Evolutionary conservation across 2,888 invertebrate genomes (phyloP), one percentile per base, ranked within the genome.

Genomic region (Flexamia atlantica): DNA sequence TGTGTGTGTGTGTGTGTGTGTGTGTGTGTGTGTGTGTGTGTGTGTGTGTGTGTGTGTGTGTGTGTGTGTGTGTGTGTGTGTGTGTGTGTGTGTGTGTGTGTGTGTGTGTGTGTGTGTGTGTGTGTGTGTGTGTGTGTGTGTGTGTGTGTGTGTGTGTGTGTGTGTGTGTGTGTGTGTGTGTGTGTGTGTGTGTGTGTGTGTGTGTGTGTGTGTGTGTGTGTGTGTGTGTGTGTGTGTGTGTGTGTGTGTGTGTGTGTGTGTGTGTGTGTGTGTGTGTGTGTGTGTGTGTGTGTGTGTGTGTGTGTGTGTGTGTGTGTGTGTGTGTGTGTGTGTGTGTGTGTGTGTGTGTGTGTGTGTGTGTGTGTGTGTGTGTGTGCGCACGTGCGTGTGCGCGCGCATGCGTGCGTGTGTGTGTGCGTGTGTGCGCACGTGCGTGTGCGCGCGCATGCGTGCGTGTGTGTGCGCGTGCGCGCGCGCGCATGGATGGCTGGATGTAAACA

Each of bases 151-250:
- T n/a, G n/a, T n/a, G n/a, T n/a, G n/a, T n/a, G n/a, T n/a, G n/a
- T n/a, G n/a, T n/a, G n/a, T n/a, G n/a, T n/a, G n/a, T n/a, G n/a
- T 9, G 36, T 36, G 36, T 36, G 36, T 9, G 36, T 36, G 36
- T 36, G 36, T 9, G 36, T 36, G 36, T 36, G 36, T 9, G 36
- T 36, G 36, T 36, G 36, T 9, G 36, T 36, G 36, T 36, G 36
- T 12, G 53, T 53, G 53, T 53, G 53, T 12, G 53, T 53, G 53
- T 53, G 53, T 12, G 53, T 53, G 53, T 53, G 53, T 12, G 53
- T 53, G 53, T 53, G 53, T 12, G 53, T 53, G 53, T 53, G 53
- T 12, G 53, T 53, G 53, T 53, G 53, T 12, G 53, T 53, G 53
- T 53, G 53, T 12, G 53, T 53, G 53, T 53, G 53, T 12, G 53